These are phyloP conservation scores for Sphenopsis melanotis DNA, from an alignment of 2,797 vertebrate species.

Conservation along the genomic window DNA sequence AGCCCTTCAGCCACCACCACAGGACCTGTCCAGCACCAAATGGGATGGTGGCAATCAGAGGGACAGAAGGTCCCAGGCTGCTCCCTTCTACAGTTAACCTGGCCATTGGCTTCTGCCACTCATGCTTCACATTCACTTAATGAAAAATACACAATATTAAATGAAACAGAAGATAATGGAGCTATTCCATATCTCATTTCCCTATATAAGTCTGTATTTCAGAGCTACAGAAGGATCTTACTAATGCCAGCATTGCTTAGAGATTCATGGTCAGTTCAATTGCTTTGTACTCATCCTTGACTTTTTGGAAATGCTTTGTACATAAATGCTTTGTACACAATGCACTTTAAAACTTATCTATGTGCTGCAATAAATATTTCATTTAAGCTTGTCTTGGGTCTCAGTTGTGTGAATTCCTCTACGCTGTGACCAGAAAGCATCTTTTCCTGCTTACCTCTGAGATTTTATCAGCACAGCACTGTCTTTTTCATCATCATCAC, in stretches of 20 bases:
- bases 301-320: neutral
- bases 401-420: neutral
- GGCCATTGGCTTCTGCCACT: neutral
- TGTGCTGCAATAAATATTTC: neutral
- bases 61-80: neutral
- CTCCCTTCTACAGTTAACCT: neutral
- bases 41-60: neutral
- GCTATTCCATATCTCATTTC: neutral
- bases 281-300: neutral
- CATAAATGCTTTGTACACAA: neutral
- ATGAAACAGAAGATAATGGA: neutral
- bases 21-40: neutral
- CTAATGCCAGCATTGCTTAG: neutral
- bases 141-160: neutral
- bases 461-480: neutral
- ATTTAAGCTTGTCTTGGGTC: neutral
- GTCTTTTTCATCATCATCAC: neutral
- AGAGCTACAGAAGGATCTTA: neutral
- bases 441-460: neutral
- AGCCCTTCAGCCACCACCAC: neutral
- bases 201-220: neutral
- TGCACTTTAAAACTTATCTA: neutral
- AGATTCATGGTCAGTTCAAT: neutral
- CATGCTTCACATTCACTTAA: neutral
- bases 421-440: neutral